Conservation (phyloP, 2,797 vertebrate genomes). For the Enteromius trimaculatus region DNA sequence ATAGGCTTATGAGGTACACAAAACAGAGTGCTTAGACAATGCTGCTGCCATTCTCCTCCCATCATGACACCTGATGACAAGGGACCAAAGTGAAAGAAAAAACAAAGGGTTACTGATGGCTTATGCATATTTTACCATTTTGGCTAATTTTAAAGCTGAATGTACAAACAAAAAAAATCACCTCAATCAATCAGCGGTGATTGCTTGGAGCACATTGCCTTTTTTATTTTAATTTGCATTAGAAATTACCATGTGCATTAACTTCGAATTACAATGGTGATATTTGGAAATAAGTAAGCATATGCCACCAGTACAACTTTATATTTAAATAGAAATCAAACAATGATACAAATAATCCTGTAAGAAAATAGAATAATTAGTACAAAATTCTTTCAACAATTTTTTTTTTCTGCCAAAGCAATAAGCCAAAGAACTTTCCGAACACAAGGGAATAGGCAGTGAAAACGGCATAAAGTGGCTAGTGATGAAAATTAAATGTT, state of each 20-base stretch:
- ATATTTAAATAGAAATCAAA: conserved; percentile 61
- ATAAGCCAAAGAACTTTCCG: conserved; percentile 67
- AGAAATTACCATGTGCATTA: neutral
- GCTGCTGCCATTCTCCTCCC: conserved; percentile 68
- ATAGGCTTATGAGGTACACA: conserved; percentile 81
- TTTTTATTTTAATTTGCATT: neutral
- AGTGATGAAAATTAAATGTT: conserved; percentile 75
- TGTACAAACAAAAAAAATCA: neutral
- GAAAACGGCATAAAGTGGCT: conserved; percentile 76
- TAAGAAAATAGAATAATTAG: conserved; percentile 83
- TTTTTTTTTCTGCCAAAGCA: conserved; percentile 63
- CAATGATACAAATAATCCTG: conserved; percentile 63
- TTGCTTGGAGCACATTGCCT: neutral
- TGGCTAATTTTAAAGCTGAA: neutral
- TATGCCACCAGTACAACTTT: conserved; percentile 66
- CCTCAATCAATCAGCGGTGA: neutral
- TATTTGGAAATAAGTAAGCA: conserved; percentile 54
- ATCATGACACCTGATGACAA: conserved; percentile 66
- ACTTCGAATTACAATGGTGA: neutral
- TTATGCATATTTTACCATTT: conserved; percentile 62
- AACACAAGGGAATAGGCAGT: conserved; percentile 69
- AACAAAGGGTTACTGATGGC: conserved; percentile 62
- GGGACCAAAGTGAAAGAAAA: conserved; percentile 61
- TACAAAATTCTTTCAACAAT: conserved; percentile 74
- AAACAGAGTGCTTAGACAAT: conserved; percentile 81